These are phyloP conservation scores for Neocrepidodera transversa DNA, from an alignment of 2,888 invertebrate species.

Conservation along the genomic window DNA sequence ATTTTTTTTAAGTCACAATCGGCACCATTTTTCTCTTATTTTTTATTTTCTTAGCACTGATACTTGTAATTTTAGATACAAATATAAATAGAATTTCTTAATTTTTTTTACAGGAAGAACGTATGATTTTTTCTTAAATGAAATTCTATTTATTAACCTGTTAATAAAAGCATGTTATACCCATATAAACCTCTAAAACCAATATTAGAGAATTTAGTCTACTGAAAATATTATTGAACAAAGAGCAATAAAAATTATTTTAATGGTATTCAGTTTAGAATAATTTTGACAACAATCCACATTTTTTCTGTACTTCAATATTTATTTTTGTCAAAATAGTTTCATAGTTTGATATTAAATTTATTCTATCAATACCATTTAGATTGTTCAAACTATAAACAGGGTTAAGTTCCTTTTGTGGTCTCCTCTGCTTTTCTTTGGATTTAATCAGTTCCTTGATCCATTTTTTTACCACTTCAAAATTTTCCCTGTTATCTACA, in stretches of 20 bases:
- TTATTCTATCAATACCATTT: too few species aligned
- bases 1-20: slow-evolving; percentile 60
- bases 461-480: too few species aligned
- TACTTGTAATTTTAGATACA: slow-evolving; percentile 54
- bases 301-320: too few species aligned
- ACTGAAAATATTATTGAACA: neutral
- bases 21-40: slow-evolving; percentile 56
- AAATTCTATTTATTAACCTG: slow-evolving; percentile 7
- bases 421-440: too few species aligned
- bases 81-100: slow-evolving; percentile 54
- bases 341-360: too few species aligned
- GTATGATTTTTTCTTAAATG: neutral
- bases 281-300: too few species aligned
- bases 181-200: neutral
- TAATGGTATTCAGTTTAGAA: neutral
- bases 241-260: neutral
- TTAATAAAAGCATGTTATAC: slow-evolving; percentile 10
- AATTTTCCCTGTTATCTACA: too few species aligned
- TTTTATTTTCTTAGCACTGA: slow-evolving; percentile 55
- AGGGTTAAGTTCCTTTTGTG: too few species aligned
- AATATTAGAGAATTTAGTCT: neutral
- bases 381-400: too few species aligned
- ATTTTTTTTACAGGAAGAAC: too few species aligned
- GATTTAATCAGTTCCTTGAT: too few species aligned
- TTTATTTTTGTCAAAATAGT: too few species aligned